These are phyloP conservation scores for Drosophila prolongata DNA, from an alignment of 2,888 invertebrate genomes.

Conservation along the genomic window DNA sequence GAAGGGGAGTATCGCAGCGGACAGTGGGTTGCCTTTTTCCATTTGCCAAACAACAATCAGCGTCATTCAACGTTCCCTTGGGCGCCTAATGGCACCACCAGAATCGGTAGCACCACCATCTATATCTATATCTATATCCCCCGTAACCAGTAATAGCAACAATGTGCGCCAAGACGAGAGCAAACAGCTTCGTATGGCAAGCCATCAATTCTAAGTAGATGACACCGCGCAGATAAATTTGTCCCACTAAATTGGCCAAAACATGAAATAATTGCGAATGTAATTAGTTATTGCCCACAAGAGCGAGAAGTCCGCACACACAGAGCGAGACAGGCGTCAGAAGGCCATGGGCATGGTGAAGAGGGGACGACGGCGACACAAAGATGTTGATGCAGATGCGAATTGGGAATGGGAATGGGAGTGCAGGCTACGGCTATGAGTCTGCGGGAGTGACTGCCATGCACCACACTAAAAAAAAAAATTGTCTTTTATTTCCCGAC, in stretches of 20 bases:
- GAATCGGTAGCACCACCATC: conserved; percentile 40
- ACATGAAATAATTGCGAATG: conserved; percentile 85
- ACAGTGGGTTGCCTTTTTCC: conserved; percentile 54
- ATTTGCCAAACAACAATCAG: conserved; percentile 75
- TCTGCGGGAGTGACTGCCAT: conserved; percentile 21
- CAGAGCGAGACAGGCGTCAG: conserved; percentile 30
- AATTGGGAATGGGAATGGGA: conserved; percentile 21
- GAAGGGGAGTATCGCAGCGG: conserved; percentile 40
- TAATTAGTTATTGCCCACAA: conserved; percentile 84
- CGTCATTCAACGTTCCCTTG: conserved; percentile 59
- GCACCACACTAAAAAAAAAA: conserved; percentile 5
- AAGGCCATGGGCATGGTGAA: conserved; percentile 29
- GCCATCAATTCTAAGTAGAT: conserved; percentile 85
- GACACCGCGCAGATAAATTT: conserved; percentile 85
- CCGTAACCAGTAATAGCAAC: conserved; percentile 21
- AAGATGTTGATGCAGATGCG: conserved; percentile 34
- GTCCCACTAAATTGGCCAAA: conserved; percentile 85
- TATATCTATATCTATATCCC: neutral
- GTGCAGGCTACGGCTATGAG: conserved; percentile 11
- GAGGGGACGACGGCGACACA: conserved; percentile 12
- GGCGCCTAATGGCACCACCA: conserved; percentile 65
- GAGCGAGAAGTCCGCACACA: conserved; percentile 60
- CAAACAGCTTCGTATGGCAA: conserved; percentile 65
- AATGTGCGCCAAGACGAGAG: conserved; percentile 32
- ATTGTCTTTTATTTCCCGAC: neutral